Conservation (phyloP, 2,113 vertebrate species). For the Corythornis madagascariensis region DNA sequence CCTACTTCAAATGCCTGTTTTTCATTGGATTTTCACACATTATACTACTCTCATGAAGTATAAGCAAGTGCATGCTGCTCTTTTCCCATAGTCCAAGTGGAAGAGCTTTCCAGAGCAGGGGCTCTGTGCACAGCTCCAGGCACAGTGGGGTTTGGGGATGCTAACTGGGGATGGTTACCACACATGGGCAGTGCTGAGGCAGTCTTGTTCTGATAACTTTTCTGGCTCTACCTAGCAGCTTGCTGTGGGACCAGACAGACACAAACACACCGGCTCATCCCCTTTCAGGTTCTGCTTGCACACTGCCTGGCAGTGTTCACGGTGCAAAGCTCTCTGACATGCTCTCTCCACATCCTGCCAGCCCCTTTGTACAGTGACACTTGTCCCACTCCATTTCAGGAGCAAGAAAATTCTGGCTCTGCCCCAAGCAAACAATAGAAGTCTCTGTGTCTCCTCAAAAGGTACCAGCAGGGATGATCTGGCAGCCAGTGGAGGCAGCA, state of each 20-base stretch:
- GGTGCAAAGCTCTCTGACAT: neutral
- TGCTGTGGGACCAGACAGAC: neutral
- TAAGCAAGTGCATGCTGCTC: neutral
- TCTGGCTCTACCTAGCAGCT: neutral
- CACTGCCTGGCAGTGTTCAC: neutral
- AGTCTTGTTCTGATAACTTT: neutral
- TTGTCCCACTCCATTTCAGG: neutral
- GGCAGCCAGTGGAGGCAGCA: neutral
- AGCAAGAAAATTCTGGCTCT: neutral
- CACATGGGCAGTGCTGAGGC: neutral
- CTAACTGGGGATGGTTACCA: neutral
- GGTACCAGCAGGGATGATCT: neutral
- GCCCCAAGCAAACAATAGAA: neutral
- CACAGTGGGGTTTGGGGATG: neutral
- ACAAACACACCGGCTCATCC: neutral
- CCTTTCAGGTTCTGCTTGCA: neutral
- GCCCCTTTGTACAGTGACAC: conserved; percentile 17
- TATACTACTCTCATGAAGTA: neutral
- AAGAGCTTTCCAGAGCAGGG: neutral
- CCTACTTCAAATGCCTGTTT: neutral
- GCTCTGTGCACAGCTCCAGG: neutral
- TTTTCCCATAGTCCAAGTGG: neutral
- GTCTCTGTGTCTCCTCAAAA: neutral
- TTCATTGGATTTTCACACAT: neutral
- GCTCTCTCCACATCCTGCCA: neutral